These are phyloP conservation scores for Andrena minutula DNA, from an alignment of 2,888 invertebrate species.

Conservation along the genomic window DNA sequence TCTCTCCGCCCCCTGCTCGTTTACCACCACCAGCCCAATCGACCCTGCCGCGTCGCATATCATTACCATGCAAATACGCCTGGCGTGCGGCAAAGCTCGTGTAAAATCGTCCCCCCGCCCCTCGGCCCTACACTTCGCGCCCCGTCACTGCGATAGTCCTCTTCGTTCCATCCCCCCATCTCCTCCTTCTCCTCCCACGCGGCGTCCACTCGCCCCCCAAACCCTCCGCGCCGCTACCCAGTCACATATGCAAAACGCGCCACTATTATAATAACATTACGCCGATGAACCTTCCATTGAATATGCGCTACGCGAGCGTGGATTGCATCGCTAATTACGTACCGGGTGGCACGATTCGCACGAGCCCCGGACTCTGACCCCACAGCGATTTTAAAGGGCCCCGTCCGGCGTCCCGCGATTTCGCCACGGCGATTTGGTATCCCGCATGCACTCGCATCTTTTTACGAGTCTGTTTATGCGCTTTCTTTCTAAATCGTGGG, in stretches of 20 bases:
- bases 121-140: slow-evolving; percentile 23
- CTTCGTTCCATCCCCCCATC: slow-evolving; percentile 21
- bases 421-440: no score
- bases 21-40: slow-evolving; percentile 52
- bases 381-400: background rate
- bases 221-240: slow-evolving; percentile 54
- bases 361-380: slow-evolving; percentile 14
- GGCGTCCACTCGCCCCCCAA: slow-evolving; percentile 18
- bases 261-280: slow-evolving; percentile 84
- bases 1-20: slow-evolving; percentile 12
- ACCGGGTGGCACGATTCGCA: slow-evolving; percentile 71
- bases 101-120: slow-evolving; percentile 59
- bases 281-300: slow-evolving; percentile 83
- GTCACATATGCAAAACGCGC: slow-evolving; percentile 82
- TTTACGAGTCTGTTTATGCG: no score
- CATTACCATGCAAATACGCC: slow-evolving; percentile 82
- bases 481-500: no score
- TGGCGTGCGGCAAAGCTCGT: slow-evolving; percentile 73
- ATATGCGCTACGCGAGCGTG: slow-evolving; percentile 77
- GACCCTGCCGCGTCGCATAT: slow-evolving; percentile 77
- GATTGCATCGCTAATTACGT: slow-evolving; percentile 82
- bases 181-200: slow-evolving; percentile 6
- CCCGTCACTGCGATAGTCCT: slow-evolving; percentile 4
- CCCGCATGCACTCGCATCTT: background rate
- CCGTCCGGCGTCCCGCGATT: background rate